Base-by-base conservation (phyloP, 2,797 vertebrate species). In the Cyclopterus lumpus region DNA sequence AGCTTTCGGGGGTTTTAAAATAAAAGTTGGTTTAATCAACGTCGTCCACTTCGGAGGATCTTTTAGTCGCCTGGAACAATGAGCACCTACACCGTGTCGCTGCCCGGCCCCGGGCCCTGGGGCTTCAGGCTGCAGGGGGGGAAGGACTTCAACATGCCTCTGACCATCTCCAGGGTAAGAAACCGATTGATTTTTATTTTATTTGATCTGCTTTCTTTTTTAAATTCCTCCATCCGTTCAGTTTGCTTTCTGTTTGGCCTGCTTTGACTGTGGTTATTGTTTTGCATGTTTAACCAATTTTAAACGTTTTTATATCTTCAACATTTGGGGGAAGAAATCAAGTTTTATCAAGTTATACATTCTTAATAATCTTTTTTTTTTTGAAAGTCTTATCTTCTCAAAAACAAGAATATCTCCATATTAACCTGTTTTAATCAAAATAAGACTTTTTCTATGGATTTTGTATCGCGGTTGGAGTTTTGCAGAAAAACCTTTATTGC, bases 141-240 rank as follows among this genome's bases (percentile, higher is more conserved):
- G 60, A 99, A 99, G 90, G 98, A 99, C 94, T 99, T 99, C 96
- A 99, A 99, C 93, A 98, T 97, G 97, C 98, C 98, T 5, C 95
- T 99, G 88, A 99, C 97, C 91, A 97, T 99, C 94, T 99, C 97
- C 90, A 96, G 97, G 95, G 92, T 93, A 89, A 81, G 91, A 81
- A 8, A 16, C 22, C 2, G 20, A 28, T 18, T 10, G 36, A 12
- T n/a, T n/a, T 55, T 57, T 34, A n/a, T n/a, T n/a, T n/a, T n/a
- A n/a, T n/a, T 15, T 38, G 5, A 46, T 46, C 10, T 4, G 22
- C 7, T n/a, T 18, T 36, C 2, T 46, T 46, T 46, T 46, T 46
- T 6, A 38, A 15, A 20, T 1, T 8, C 12, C 10, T 46, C 22
- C 8, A 61, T 36, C 10, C n/a, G 20, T 16, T 51, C 46, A 36